phyloP scores from a whole-genome alignment of 2,797 vertebrate genomes.

The Molossus alvarezi region DNA sequence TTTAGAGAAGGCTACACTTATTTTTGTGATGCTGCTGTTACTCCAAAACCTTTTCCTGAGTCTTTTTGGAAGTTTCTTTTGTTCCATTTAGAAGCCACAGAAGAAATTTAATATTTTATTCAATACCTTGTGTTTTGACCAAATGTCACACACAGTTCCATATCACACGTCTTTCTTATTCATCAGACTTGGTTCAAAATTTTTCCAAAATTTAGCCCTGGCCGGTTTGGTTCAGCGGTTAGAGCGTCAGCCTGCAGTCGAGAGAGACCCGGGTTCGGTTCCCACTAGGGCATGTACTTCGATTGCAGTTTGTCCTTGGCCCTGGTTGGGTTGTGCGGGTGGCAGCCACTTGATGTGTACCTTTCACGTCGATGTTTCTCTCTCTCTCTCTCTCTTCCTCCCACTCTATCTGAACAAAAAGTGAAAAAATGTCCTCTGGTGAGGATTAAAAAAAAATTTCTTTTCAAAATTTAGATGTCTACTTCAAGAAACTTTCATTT shows the following conservation, averaged over 20 bases:
- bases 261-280: too few relatives aligned
- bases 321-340: too few relatives aligned
- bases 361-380: too few relatives aligned
- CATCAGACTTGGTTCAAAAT: not conserved
- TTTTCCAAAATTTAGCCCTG: not conserved
- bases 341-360: too few relatives aligned
- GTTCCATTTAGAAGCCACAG: not conserved
- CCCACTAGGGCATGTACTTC: too few relatives aligned
- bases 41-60: not conserved
- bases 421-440: too few relatives aligned
- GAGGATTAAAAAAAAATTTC: too few relatives aligned
- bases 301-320: too few relatives aligned
- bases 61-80: not conserved
- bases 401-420: too few relatives aligned
- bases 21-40: not conserved
- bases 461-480: not conserved
- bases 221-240: too few relatives aligned
- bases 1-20: not conserved
- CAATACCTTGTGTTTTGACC: not conserved
- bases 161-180: slow-evolving; percentile 2
- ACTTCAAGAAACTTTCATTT: not conserved
- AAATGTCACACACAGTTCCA: not conserved
- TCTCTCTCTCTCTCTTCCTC: too few relatives aligned
- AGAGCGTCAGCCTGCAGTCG: too few relatives aligned
- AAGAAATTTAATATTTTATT: slow-evolving; percentile 5